Evolutionary conservation across 1,140 invertebrate species (phyloP).

Genomic region (Atta texana): DNA sequence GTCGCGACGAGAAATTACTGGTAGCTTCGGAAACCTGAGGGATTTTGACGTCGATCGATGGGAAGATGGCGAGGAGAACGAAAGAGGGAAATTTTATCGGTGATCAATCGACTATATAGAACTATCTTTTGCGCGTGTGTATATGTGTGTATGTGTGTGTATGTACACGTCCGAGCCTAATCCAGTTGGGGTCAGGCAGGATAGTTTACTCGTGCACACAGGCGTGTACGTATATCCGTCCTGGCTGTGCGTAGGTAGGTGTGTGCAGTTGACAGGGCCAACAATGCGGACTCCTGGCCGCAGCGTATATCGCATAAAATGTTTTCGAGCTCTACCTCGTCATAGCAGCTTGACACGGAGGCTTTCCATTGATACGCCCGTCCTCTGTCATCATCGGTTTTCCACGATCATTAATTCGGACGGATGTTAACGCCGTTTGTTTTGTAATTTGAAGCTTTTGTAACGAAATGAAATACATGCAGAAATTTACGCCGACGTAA

Average conservation of each 20-base stretch:
- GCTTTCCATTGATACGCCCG: constrained; percentile 70
- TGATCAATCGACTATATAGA: constrained; percentile 77
- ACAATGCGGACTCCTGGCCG: constrained; percentile 75
- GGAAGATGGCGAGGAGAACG: constrained; percentile 16
- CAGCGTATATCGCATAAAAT: constrained; percentile 78
- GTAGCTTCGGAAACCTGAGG: constrained; percentile 45
- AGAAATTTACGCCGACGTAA: constrained; percentile 39
- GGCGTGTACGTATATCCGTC: constrained; percentile 17
- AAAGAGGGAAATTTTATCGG: constrained; percentile 73
- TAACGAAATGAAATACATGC: constrained; percentile 53
- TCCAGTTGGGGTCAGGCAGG: constrained; percentile 75
- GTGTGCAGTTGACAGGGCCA: constrained; percentile 79
- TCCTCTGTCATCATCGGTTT: constrained; percentile 32
- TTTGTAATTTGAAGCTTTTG: constrained; percentile 64
- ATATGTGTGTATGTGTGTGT: background rate
- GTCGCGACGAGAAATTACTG: constrained; percentile 66
- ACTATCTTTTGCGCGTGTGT: constrained; percentile 68
- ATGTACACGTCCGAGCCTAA: constrained; percentile 69
- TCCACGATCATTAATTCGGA: constrained; percentile 47
- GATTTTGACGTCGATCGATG: constrained; percentile 65
- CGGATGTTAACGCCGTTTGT: constrained; percentile 58
- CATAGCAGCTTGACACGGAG: constrained; percentile 57
- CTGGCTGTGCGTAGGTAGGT: constrained; percentile 55
- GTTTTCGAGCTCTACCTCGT: constrained; percentile 64
- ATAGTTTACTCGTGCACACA: constrained; percentile 70